Percentiles rank a stretch among this genome's conserved stretches.
These are phyloP conservation scores for Amblyjoppa fuscipennis DNA, from an alignment of 2,888 invertebrate species.

Conservation along the genomic window DNA sequence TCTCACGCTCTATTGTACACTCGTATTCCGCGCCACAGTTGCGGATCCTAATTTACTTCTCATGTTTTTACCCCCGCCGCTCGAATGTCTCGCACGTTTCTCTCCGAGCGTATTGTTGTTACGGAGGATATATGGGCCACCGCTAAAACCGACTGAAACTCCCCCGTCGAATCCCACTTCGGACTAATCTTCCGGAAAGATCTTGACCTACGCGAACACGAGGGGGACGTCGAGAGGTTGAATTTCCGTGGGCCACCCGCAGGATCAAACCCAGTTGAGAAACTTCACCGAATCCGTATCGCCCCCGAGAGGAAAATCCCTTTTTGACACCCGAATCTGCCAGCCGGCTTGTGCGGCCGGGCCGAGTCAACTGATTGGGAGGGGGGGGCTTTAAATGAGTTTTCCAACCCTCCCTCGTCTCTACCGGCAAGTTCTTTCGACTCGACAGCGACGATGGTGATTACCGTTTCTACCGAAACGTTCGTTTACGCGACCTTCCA, in stretches of 20 bases:
- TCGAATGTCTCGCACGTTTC: conserved; percentile 17
- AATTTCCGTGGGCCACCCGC: conserved; percentile 4
- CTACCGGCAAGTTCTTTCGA: conserved; percentile 19
- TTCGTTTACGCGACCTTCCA: conserved; percentile 34
- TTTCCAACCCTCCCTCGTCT: conserved; percentile 40
- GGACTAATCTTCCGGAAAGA: conserved; percentile 41
- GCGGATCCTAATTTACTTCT: conserved; percentile 58
- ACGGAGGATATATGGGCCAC: neutral
- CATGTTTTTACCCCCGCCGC: conserved; percentile 41
- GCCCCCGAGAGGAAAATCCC: conserved; percentile 10
- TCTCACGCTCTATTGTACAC: conserved; percentile 56
- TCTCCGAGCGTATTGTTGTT: conserved; percentile 40
- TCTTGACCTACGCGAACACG: conserved; percentile 61
- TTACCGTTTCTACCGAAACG: conserved; percentile 35
- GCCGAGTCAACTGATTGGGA: conserved; percentile 57
- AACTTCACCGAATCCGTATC: conserved; percentile 26
- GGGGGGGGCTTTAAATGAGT: conserved; percentile 43
- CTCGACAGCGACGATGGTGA: conserved; percentile 34
- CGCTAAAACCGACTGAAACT: neutral
- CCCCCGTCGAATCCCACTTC: conserved; percentile 16
- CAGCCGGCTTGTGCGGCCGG: conserved; percentile 1
- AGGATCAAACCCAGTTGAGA: conserved; percentile 17
- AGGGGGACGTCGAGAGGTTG: conserved; percentile 40
- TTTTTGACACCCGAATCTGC: conserved; percentile 42
- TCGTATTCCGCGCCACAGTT: conserved; percentile 48